Evolutionary conservation across 2,888 invertebrate genomes (phyloP), one percentile per base, ranked within the genome.

Genomic region (Drosophila basisetae): DNA sequence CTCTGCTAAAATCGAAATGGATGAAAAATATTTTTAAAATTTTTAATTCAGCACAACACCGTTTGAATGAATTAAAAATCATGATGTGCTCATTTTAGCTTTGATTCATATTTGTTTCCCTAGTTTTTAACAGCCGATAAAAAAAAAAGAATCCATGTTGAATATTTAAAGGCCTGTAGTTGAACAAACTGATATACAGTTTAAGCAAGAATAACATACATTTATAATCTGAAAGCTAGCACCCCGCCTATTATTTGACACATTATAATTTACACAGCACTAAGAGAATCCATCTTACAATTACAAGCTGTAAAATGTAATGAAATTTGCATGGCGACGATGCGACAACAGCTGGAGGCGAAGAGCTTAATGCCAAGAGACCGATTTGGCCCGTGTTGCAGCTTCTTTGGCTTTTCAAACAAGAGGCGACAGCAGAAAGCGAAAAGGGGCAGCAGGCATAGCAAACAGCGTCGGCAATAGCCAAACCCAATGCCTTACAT

Each of bases 401-500:
- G 13, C 50, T 35, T 60, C 35, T 31, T n/a, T 28, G 28, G 13
- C 22, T 30, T 3, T 35, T 11, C 5, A 28, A 10, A 10, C 41
- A 52, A 49, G 13, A 28, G 39, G 30, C 49, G 39, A 64, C 64
- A 59, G 66, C 68, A 68, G 77, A 74, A 80, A 83, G 73, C 76
- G 66, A 68, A 78, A 80, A 81, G 67, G 50, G 49, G 54, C 66
- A 69, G 43, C 41, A 60, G 52, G 30, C 25, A 43, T 11, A 31
- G 22, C 25, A 18, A 58, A 41, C 55, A 25, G 33, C 25, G 31
- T 53, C 43, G 7, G 37, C 50, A 35, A 55, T 28, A 55, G 53
- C 37, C 81, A 81, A 86, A 89, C 89, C 89, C 84, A 85, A 82
- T 86, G 85, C 84, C 85, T 89, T 85, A 85, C 85, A 89, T 87